Base-by-base conservation (phyloP, 2,888 invertebrate species). In the Carterocephalus palaemon region DNA sequence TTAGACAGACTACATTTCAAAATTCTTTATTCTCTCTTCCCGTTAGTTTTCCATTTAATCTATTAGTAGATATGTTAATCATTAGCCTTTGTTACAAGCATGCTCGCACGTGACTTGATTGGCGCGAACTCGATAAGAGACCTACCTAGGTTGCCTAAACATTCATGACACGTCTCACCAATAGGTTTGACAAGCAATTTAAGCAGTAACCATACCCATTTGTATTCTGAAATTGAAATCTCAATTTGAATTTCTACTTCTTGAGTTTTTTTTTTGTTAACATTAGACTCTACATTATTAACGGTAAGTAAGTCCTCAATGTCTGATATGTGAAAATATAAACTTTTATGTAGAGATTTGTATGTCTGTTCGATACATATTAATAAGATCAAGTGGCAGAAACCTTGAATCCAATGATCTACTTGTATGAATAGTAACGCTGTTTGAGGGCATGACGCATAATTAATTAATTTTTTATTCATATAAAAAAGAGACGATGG, bases 91-190 rank as follows among this genome's bases (percentile, higher is more conserved):
- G 51, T 69, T 66, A 64, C 64, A 69, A 56, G 59, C 31, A 48
- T 42, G 51, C 45, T 33, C 22, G 59, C 43, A 73, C 80, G 80
- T 77, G 81, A 72, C 64, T 56, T 43, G 59, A 52, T 60, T 64
- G 56, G 61, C 61, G 56, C 55, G 52, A 51, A 49, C 39, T 41
- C 26, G 45, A 37, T 37, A 43, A 45, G 31, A 34, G 9, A 45
- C 37, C 53, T 62, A 45, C 37, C 53, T 62, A 56, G 53, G 47
- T 19, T 8, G 12, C 24, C 31, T 45, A 37, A 31, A 31, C 46
- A 79, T 73, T 72, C 77, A 38, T 31, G 51, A 55, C 79, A 81
- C 81, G 81, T 75, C 52, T 53, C 17, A 56, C 56, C 59, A 62
- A 54, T 57, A 54, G 51, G 62, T 59, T 57, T 50, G 62, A 74